Evolutionary conservation across 2,888 invertebrate genomes (phyloP).

Genomic region (Adelognathus sp.): DNA sequence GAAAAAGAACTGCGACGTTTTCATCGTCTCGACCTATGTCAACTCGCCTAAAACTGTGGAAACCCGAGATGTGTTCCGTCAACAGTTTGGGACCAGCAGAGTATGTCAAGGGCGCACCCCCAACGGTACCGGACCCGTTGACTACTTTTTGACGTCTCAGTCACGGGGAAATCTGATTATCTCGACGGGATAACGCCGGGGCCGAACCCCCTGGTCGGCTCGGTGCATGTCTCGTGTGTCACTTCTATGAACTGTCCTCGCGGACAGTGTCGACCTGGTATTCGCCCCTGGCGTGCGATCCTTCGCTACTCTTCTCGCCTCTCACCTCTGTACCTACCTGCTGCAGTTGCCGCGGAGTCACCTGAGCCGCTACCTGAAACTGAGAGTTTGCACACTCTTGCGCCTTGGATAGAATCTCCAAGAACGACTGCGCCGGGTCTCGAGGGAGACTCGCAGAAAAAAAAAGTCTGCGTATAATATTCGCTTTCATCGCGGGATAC

Average conservation of each 20-base stretch:
- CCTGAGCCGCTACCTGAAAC: slow-evolving; percentile 38
- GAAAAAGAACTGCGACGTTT: background rate
- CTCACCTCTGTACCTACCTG: slow-evolving; percentile 40
- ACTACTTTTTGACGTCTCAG: slow-evolving; percentile 77
- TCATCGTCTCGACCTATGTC: background rate
- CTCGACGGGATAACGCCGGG: slow-evolving; percentile 71
- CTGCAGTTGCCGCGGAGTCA: slow-evolving; percentile 4
- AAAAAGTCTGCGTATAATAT: background rate
- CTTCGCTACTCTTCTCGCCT: slow-evolving; percentile 22
- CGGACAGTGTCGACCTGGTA: slow-evolving; percentile 34
- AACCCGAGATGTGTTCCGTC: slow-evolving; percentile 29
- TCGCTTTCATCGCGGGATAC: too few species aligned
- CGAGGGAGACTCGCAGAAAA: background rate
- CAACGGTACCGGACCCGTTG: background rate
- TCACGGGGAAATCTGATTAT: slow-evolving; percentile 78
- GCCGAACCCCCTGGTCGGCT: slow-evolving; percentile 60
- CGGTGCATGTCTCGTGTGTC: slow-evolving; percentile 33
- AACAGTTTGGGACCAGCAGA: slow-evolving; percentile 25
- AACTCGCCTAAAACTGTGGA: slow-evolving; percentile 4
- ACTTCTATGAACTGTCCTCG: slow-evolving; percentile 29
- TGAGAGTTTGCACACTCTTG: slow-evolving; percentile 20
- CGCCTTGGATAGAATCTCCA: too few species aligned
- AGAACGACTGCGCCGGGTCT: background rate
- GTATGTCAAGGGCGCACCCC: slow-evolving; percentile 67
- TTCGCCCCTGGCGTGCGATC: slow-evolving; percentile 21